Evolutionary conservation across 2,797 vertebrate genomes (phyloP).

Genomic region (Ptychobarbus kaznakovi): DNA sequence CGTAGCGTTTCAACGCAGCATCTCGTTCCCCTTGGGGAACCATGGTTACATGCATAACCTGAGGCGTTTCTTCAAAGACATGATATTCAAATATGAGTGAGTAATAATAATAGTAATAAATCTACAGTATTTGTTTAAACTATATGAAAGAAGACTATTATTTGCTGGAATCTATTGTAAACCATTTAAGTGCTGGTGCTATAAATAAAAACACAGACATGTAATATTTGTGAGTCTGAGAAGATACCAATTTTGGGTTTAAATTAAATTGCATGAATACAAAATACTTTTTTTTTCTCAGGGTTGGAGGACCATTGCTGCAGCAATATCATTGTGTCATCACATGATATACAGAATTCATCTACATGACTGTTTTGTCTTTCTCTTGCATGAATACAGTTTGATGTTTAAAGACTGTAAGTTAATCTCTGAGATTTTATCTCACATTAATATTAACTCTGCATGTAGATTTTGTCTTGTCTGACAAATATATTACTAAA

Average conservation of each 20-base stretch:
- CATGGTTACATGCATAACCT: no score
- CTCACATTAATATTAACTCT: not conserved
- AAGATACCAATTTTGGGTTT: not conserved
- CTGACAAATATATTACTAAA: not conserved
- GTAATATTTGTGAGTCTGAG: not conserved
- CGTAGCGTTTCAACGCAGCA: no score
- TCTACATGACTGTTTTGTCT: not conserved
- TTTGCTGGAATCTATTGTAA: conserved; percentile 10
- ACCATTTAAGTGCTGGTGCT: conserved; percentile 23
- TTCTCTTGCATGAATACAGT: not conserved
- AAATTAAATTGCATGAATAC: not conserved
- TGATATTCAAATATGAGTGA: no score
- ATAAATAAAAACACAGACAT: not conserved
- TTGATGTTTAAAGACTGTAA: conserved; percentile 1
- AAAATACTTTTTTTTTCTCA: not conserved
- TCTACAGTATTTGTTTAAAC: not conserved
- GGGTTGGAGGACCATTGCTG: not conserved
- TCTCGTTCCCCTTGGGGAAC: no score
- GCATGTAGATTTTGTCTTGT: not conserved
- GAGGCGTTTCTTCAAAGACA: no score
- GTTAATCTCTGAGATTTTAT: not conserved
- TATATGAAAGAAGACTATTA: conserved; percentile 40
- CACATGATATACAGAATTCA: not conserved
- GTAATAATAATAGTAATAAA: no score
- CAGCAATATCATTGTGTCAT: not conserved